Evolutionary conservation across 2,888 invertebrate genomes (phyloP).

Genomic region (Stenurella melanura): DNA sequence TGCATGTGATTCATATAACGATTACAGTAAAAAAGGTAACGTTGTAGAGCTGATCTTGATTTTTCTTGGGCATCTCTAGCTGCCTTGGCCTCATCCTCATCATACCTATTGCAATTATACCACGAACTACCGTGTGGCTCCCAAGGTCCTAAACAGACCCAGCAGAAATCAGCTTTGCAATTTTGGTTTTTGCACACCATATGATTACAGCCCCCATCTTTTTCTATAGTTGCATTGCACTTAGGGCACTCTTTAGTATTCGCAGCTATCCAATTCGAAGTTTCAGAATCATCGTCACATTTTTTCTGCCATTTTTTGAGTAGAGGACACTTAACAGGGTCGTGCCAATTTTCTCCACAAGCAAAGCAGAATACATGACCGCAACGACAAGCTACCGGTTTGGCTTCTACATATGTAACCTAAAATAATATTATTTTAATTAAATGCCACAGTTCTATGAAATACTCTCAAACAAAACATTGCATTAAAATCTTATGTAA

Average conservation of each 20-base stretch:
- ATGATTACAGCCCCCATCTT: conserved; percentile 99
- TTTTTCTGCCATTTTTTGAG: conserved; percentile 98
- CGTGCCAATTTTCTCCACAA: conserved; percentile 98
- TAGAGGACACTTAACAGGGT: conserved; percentile 96
- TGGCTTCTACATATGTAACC: conserved; percentile 84
- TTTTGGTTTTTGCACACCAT: conserved; percentile 99
- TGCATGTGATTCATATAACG: conserved; percentile 99
- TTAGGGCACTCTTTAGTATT: conserved; percentile 99
- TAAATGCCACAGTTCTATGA: too few species aligned
- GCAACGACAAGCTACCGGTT: conserved; percentile 95
- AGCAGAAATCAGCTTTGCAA: conserved; percentile 99
- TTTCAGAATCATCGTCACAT: conserved; percentile 99
- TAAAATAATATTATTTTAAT: conserved; percentile 49
- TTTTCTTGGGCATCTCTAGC: conserved; percentile 97
- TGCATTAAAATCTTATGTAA: too few species aligned
- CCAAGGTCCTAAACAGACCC: conserved; percentile 99
- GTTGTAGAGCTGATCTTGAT: conserved; percentile 95
- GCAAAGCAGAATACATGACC: conserved; percentile 97
- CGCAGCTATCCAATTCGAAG: conserved; percentile 99
- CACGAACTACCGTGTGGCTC: conserved; percentile 98
- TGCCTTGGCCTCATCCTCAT: conserved; percentile 97
- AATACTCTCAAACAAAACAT: too few species aligned
- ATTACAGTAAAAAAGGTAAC: conserved; percentile 98
- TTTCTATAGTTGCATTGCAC: conserved; percentile 96
- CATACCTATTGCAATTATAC: conserved; percentile 79